These are phyloP conservation scores for Poeciliopsis gracilis DNA, from an alignment of 2,797 vertebrate species.

Conservation along the genomic window DNA sequence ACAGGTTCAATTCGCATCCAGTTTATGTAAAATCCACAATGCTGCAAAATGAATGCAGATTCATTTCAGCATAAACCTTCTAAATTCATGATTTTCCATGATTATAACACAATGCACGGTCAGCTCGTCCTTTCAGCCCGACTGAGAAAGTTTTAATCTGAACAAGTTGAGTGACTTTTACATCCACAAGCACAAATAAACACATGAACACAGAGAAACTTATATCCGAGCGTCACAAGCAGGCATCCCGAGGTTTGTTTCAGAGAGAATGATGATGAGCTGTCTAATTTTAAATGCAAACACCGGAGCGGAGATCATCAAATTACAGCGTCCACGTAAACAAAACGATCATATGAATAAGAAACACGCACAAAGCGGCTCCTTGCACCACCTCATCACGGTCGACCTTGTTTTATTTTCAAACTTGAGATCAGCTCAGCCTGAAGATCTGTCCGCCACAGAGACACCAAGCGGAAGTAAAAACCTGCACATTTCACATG, in stretches of 20 bases:
- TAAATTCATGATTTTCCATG: not conserved
- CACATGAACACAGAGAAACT: conserved; percentile 14
- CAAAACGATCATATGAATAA: not conserved
- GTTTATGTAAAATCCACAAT: not conserved
- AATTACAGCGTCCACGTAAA: not conserved
- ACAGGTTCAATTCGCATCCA: not conserved
- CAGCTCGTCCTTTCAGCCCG: not conserved
- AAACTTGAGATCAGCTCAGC: conserved; percentile 4
- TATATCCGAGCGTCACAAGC: not conserved
- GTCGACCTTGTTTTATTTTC: conserved; percentile 41
- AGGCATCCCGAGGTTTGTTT: not conserved
- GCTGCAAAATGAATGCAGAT: not conserved
- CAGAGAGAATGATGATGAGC: not conserved
- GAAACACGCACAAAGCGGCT: not conserved
- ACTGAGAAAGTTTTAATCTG: not conserved
- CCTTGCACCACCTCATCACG: conserved; percentile 12
- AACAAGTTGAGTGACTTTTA: conserved; percentile 30
- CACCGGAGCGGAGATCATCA: not conserved
- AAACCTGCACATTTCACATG: conserved; percentile 1
- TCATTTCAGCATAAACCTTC: not conserved
- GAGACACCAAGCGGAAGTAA: conserved; percentile 37
- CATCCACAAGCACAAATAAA: conserved; percentile 57
- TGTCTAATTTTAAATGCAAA: not conserved
- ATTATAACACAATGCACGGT: not conserved
- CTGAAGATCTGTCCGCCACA: not conserved